Conservation (phyloP, 2,797 vertebrate species). For the Coluber constrictor region DNA sequence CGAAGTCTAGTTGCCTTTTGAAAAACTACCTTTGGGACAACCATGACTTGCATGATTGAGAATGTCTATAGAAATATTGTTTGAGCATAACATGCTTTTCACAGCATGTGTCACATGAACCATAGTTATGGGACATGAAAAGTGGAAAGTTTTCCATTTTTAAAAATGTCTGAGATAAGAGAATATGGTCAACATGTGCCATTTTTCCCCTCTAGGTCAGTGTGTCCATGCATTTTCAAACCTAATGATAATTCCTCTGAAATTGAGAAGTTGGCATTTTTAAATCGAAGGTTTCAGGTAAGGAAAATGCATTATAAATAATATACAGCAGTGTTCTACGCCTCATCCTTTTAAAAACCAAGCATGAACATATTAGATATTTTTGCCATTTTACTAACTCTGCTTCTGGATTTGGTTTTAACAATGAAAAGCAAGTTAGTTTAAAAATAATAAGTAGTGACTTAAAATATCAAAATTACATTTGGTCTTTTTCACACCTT, state of each 20-base stretch:
- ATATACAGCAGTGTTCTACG: not conserved
- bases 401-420: not conserved
- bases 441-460: not conserved
- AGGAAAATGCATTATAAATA: slow-evolving; percentile 15
- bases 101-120: not conserved
- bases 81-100: not conserved
- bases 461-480: not conserved
- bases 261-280: slow-evolving; percentile 40
- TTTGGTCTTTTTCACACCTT: not conserved
- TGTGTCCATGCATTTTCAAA: slow-evolving; percentile 69
- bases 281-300: slow-evolving; percentile 75
- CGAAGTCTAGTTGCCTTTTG: not conserved
- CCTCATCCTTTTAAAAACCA: not conserved
- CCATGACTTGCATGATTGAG: not conserved
- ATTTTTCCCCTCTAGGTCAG: slow-evolving; percentile 10
- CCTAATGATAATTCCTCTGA: slow-evolving; percentile 50
- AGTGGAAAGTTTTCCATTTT: not conserved
- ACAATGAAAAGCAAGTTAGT: not conserved
- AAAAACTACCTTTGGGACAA: not conserved
- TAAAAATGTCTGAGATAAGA: not conserved
- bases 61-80: not conserved
- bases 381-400: not conserved
- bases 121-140: not conserved
- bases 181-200: not conserved
- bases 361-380: not conserved